Evolutionary conservation across 2,113 vertebrate species (phyloP), one percentile per base, ranked within the genome.

Genomic region (Zapus hudsonius): DNA sequence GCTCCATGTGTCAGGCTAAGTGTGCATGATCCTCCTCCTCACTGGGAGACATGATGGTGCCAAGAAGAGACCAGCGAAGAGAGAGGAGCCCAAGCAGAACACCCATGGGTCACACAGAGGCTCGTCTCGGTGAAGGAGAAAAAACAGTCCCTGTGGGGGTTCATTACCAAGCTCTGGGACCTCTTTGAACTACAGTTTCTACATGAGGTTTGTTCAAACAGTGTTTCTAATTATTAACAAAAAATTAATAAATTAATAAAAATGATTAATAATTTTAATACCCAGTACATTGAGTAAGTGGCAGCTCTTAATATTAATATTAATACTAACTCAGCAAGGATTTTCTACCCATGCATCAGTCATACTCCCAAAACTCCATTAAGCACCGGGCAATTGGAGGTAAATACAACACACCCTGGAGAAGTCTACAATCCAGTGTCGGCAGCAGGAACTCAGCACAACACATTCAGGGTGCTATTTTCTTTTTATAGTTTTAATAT

Each of bases 101-200:
- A 66, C 42, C 66, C 27, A 40, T 36, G 22, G 25, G 38, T 74
- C 82, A 40, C 75, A 67, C 36, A 70, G 42, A 75, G 67, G 55
- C 59, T 29, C 44, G 40, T 74, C 59, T 44, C 85, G 78, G 82
- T 27, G 78, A 90, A 29, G 16, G 66, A 72, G 40, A 61, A 52
- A 29, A 78, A 66, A 93, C 72, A 42, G 22, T n/a, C 22, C 82
- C 79, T 79, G 23, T 27, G 55, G 64, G 85, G 63, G 75, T 75
- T 80, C 44, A n/a, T 66, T 91, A 10, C 57, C 59, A 63, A 91
- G 36, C 87, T 42, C 64, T 20, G 17, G 81, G 38, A n/a, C n/a
- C n/a, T n/a, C n/a, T n/a, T 55, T 70, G 23, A 81, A 42, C 52
- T 52, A 47, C 8, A 86, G 47, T n/a, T 55, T 83, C 42, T 95